Percentiles rank a stretch among this genome's conserved stretches.
phyloP scores from a whole-genome alignment of 2,797 vertebrate species.

The Cephalopachus bancanus region DNA sequence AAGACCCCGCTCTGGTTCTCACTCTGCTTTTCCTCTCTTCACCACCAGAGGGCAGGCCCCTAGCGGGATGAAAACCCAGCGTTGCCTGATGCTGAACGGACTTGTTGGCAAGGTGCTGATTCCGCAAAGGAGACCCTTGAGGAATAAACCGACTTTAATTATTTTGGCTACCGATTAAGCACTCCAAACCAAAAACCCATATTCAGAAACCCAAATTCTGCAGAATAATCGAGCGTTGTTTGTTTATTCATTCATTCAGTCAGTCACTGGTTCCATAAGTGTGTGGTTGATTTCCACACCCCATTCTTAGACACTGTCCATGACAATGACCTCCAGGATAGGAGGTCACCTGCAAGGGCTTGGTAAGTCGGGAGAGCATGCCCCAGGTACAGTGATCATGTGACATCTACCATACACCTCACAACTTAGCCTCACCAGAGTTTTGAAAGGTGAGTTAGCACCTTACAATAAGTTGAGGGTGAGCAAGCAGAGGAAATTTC shows the following conservation, averaged over 20 bases:
- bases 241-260: fast-evolving
- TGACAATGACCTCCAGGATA: neutral
- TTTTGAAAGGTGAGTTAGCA: neutral
- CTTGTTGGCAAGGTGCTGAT: fast-evolving
- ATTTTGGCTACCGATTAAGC: too few species aligned
- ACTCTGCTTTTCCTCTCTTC: neutral
- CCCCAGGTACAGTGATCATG: fast-evolving
- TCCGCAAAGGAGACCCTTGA: fast-evolving
- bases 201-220: neutral
- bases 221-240: fast-evolving
- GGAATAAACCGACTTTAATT: fast-evolving
- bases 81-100: fast-evolving
- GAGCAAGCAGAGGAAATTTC: neutral
- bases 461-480: neutral
- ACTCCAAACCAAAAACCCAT: fast-evolving
- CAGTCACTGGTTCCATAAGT: too few species aligned
- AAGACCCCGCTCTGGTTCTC: fast-evolving
- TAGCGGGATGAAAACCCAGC: fast-evolving
- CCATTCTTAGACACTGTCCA: neutral
- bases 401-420: too few species aligned
- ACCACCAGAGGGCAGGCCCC: conserved; percentile 30
- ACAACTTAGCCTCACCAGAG: neutral
- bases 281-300: too few species aligned
- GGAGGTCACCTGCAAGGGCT: fast-evolving
- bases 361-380: neutral